Percentiles rank a stretch among this genome's conserved stretches.
Evolutionary conservation across 2,113 vertebrate species (phyloP).

Genomic region (Festucalex cinctus): DNA sequence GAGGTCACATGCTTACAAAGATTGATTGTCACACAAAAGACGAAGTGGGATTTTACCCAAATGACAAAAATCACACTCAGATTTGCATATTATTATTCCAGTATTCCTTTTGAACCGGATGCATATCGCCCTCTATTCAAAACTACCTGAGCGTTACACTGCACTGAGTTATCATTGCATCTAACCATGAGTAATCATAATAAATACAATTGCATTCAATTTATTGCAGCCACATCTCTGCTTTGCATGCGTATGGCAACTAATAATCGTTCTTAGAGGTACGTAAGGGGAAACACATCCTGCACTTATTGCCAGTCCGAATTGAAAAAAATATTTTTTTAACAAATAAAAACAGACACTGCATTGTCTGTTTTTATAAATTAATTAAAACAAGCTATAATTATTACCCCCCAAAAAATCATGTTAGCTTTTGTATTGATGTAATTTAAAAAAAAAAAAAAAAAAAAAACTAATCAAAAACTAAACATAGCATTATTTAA

Average conservation of each 20-base stretch:
- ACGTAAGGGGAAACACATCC: not conserved
- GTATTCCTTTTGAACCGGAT: not conserved
- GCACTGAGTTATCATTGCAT: not conserved
- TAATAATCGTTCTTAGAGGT: not conserved
- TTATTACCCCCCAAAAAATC: too few relatives aligned
- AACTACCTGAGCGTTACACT: not conserved
- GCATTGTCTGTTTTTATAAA: too few relatives aligned
- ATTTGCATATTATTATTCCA: not conserved
- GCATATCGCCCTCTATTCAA: not conserved
- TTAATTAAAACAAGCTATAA: too few relatives aligned
- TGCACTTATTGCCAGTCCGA: not conserved
- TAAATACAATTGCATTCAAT: not conserved
- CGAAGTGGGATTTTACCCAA: not conserved
- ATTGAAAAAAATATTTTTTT: too few relatives aligned
- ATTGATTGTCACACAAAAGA: constrained; percentile 14
- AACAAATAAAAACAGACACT: too few relatives aligned
- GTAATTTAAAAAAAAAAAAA: too few relatives aligned
- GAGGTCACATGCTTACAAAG: constrained; percentile 31
- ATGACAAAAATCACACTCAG: not conserved
- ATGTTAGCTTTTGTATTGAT: too few relatives aligned
- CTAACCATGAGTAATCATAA: not conserved
- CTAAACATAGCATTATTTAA: too few relatives aligned
- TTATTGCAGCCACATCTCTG: constrained; percentile 3
- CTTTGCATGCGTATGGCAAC: constrained; percentile 28
- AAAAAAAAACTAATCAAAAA: too few relatives aligned